phyloP scores from a whole-genome alignment of 2,113 vertebrate genomes.

The Carassius auratus region DNA sequence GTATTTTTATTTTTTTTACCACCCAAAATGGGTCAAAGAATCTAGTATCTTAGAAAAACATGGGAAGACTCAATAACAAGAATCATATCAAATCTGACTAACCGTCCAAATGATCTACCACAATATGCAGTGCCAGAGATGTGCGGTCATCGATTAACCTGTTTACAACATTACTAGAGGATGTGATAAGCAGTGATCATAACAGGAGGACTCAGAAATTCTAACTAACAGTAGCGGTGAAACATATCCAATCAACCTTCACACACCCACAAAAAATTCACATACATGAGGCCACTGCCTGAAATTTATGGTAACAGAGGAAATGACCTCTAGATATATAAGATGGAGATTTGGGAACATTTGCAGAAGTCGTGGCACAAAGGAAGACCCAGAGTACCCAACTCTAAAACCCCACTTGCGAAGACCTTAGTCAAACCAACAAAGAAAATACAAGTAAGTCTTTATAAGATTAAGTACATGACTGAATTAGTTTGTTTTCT shows the following conservation, averaged over 20 bases:
- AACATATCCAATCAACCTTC: background rate
- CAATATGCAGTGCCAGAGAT: background rate
- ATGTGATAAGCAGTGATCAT: background rate
- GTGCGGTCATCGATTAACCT: background rate
- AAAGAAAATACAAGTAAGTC: conserved; percentile 43
- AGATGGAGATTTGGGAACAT: conserved; percentile 27
- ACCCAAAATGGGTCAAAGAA: no score
- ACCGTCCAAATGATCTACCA: background rate
- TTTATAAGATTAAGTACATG: background rate
- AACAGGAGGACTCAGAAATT: background rate
- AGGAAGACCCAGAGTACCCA: background rate
- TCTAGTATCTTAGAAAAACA: background rate
- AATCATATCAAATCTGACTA: background rate
- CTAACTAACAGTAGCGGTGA: background rate
- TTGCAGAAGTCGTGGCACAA: background rate
- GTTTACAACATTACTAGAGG: background rate
- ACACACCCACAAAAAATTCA: background rate
- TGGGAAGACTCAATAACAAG: background rate
- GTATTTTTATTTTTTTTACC: no score
- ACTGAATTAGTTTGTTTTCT: background rate
- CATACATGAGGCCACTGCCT: background rate
- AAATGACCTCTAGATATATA: conserved; percentile 34
- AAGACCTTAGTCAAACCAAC: background rate
- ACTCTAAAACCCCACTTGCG: background rate
- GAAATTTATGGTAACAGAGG: background rate